Evolutionary conservation across 2,797 vertebrate genomes (phyloP).

Genomic region (Buphagus erythrorhynchus): DNA sequence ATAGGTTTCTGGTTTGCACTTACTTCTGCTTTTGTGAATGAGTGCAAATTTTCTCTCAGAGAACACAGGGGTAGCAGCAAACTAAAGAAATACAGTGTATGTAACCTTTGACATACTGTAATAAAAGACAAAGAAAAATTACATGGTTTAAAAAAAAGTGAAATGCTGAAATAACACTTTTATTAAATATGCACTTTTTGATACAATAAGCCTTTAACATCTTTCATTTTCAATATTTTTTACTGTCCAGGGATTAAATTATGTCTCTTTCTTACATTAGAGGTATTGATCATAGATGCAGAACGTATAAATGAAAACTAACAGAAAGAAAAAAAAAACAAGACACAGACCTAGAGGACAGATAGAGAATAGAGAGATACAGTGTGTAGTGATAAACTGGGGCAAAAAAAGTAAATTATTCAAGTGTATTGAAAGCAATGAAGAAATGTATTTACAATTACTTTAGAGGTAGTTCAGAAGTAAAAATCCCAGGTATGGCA

Average conservation of each 20-base stretch:
- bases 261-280: not conserved
- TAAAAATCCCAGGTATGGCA: not conserved
- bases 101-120: slow-evolving; percentile 5
- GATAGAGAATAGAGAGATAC: not conserved
- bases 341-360: not conserved
- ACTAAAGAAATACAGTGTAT: not conserved
- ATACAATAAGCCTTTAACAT: not conserved
- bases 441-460: not conserved
- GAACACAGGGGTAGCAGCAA: not conserved
- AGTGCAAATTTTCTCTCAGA: not conserved
- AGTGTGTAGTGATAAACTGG: not conserved
- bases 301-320: not conserved
- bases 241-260: not conserved
- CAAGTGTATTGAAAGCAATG: not conserved
- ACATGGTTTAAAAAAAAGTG: not conserved
- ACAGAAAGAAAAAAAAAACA: not conserved
- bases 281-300: not conserved
- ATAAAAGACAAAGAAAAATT: slow-evolving; percentile 13
- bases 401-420: not conserved
- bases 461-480: not conserved
- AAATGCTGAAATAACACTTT: not conserved
- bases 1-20: not conserved
- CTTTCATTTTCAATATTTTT: slow-evolving; percentile 4
- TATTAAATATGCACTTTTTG: not conserved
- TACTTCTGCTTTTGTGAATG: slow-evolving; percentile 21